Evolutionary conservation across 2,113 vertebrate genomes (phyloP), one percentile per base, ranked within the genome.

Genomic region (Oreotrochilus melanogaster): DNA sequence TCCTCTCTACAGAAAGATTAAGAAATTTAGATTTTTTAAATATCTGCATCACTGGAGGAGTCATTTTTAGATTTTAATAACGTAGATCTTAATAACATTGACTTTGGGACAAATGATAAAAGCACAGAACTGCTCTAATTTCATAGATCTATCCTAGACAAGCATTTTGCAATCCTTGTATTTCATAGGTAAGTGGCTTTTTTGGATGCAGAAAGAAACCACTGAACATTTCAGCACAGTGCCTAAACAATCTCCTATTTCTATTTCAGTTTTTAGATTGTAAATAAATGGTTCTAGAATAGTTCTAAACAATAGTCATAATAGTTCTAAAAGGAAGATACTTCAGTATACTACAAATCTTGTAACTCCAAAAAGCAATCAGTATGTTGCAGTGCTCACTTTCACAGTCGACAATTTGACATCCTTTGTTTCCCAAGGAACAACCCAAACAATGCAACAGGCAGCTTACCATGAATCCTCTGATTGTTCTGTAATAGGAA

Each of bases 401-500:
- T 66, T 61, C 30, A 61, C 8, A 78, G 14, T 78, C 48, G 39
- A 75, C 37, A 3, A 33, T 30, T 86, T 86, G 21, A 70, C 9
- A 82, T 5, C 5, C 30, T 78, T 50, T 65, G 35, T 78, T 79
- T 78, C 74, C 25, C 21, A 93, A 35, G 11, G 13, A 87, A 74
- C 15, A 79, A 27, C 11, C 69, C 54, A 86, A 31, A 31, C 21
- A 67, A 14, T 18, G 6, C 42, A 81, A 47, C 5, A 53, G 43
- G 18, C 71, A 71, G 42, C 98, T 97, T 97, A 99, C 99, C 99
- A 99, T 99, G 93, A 99, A 99, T 97, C 99, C 99, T 97, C 98
- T 99, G 96, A 99, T 97, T 61, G 99, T 99, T 94, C 99, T 99
- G 81, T 99, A 99, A 95, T 99, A 99, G 30, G 99, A 98, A 92